Percentiles rank a stretch among this genome's conserved stretches.
Conservation (phyloP, 92 coral and sea anemone genomes). For the Palythoa caribaeorum region DNA sequence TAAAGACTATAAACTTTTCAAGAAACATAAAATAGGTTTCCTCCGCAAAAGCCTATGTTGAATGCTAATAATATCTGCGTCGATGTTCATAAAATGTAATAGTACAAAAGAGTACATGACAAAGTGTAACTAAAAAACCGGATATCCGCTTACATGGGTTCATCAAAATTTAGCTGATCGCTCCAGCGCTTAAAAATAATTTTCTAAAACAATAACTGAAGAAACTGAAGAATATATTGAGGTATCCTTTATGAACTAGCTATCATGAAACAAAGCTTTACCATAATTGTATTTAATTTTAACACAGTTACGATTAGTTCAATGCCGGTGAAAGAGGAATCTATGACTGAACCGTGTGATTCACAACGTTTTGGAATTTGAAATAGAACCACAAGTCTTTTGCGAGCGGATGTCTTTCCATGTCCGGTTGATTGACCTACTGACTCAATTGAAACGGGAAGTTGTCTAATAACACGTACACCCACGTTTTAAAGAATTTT, state of each 20-base stretch:
- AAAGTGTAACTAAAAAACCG: background rate
- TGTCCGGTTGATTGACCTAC: background rate
- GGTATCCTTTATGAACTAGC: background rate
- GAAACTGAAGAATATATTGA: background rate
- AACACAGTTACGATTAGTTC: background rate
- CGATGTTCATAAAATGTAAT: background rate
- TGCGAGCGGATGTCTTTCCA: too few species aligned
- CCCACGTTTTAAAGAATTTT: background rate
- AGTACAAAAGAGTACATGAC: background rate
- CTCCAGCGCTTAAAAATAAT: background rate
- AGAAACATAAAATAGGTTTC: background rate
- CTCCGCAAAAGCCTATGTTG: background rate
- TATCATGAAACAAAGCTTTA: background rate
- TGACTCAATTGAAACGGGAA: slow-evolving; percentile 6
- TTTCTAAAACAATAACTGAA: background rate
- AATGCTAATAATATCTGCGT: background rate
- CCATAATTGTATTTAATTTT: background rate
- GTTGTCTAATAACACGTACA: background rate
- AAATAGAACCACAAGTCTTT: background rate
- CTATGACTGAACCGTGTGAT: too few species aligned
- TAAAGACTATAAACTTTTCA: background rate
- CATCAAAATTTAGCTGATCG: background rate
- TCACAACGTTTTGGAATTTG: slow-evolving; percentile 4
- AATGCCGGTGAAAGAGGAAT: background rate
- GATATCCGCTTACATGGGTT: background rate